Base-by-base conservation (phyloP, 2,113 vertebrate species). In the Craseonycteris thonglongyai region DNA sequence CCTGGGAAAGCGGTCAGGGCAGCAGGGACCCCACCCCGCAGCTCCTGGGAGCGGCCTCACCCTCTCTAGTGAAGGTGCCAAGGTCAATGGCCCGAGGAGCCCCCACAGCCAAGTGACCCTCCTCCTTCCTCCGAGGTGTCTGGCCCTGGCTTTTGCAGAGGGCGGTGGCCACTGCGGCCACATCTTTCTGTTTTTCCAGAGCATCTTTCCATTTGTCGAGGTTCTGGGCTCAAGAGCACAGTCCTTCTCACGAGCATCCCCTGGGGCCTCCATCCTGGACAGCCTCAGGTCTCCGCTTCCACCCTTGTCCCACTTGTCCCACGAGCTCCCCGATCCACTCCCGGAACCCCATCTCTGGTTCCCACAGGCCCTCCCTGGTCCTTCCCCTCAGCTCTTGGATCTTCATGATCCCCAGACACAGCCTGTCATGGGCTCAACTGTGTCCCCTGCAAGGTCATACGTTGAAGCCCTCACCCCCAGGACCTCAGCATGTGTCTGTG, bases 311-410 rank as follows among this genome's bases (percentile, higher is more conserved):
- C 65, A 7, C n/a, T 38, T 21, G 1, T 19, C 45, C 59, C 65
- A 7, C 1, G 6, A 22, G 40, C 63, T 49, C 61, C 47, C 40
- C 1, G 5, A 30, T 6, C 8, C 8, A 5, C n/a, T 13, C 0
- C 24, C 65, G 2, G 6, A 22, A 5, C 1, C 7, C 4, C 26
- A n/a, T 38, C 7, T 12, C 6, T 40, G 0, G 0, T 21, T 28
- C 22, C 47, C 40, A 56, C n/a, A 56, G 10, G 2, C 35, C 42
- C 13, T 1, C 33, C 56, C 51, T 56, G 65, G 61, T 71, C 80
- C 11, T 71, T 42, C 2, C 26, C 42, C 75, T 10, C 18, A 16
- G 49, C 47, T 19, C 33, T 38, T 16, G 15, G 8, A 47, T 7
- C 47, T 47, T 56, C 75, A 6, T 0, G 12, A 66, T 18, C 72